A percentile compares a stretch with the other conserved stretches of the same genome.
Conservation (phyloP, 2,113 vertebrate genomes). For the Nannospalax galili region DNA sequence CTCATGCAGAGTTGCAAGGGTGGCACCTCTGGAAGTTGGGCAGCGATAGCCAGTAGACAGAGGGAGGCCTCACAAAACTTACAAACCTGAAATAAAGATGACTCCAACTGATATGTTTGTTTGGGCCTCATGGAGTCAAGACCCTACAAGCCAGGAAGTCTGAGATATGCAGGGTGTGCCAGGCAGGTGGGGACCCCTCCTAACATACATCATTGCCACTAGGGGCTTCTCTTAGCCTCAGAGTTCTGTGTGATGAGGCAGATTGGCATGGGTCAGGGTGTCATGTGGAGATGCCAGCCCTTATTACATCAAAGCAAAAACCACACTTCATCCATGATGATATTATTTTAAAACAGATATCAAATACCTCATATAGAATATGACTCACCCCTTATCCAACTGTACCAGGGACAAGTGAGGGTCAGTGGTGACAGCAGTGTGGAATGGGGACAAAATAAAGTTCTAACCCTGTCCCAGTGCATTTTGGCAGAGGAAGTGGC, state of each 20-base stretch:
- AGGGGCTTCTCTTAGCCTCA: not conserved
- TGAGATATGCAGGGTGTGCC: not conserved
- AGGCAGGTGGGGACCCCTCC: not conserved
- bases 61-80: rapidly evolving
- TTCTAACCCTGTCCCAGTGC: not conserved
- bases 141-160: rapidly evolving
- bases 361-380: not conserved
- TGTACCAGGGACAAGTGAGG: not conserved
- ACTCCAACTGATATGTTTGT: rapidly evolving
- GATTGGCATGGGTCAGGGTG: rapidly evolving
- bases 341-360: not conserved
- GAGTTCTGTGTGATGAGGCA: not conserved
- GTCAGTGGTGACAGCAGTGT: rapidly evolving
- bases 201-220: rapidly evolving
- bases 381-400: not conserved
- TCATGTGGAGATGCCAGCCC: not conserved
- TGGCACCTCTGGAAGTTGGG: rapidly evolving
- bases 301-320: not conserved
- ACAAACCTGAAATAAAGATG: not conserved
- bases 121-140: rapidly evolving
- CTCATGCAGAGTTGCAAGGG: not conserved
- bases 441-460: no score
- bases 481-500: not conserved
- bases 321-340: not conserved
- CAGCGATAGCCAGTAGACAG: no score